Conservation (phyloP, 1,140 invertebrate genomes). For the Euschistus heros region DNA sequence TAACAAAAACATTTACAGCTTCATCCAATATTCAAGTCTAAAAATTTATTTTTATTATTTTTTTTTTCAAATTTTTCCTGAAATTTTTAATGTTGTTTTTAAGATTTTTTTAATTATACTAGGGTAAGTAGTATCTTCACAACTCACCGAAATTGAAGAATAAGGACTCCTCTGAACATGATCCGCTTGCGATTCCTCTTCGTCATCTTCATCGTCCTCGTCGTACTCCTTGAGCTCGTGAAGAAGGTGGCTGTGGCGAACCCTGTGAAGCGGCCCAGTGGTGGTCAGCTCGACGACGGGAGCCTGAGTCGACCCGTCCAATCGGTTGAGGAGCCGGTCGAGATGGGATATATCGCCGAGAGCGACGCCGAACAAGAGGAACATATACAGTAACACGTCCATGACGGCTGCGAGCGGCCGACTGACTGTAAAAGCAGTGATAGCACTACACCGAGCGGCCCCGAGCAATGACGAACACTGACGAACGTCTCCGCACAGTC, state of each 20-base stretch:
- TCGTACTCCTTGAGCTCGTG: not conserved
- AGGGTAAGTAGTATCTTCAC: too few species aligned
- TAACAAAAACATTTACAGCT: too few species aligned
- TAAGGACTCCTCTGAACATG: not conserved
- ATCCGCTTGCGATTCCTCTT: not conserved
- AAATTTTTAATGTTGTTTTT: too few species aligned
- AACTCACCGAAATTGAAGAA: not conserved
- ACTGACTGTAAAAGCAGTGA: not conserved
- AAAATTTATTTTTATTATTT: too few species aligned
- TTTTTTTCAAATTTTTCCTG: too few species aligned
- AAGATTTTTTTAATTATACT: too few species aligned
- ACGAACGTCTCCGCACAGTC: not conserved
- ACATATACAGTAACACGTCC: not conserved
- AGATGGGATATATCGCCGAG: not conserved
- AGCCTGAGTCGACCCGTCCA: not conserved
- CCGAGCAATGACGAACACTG: not conserved
- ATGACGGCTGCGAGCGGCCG: not conserved
- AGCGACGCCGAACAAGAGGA: not conserved
- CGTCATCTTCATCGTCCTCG: not conserved
- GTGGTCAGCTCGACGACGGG: not conserved
- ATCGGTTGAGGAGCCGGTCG: not conserved
- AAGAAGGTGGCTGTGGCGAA: not conserved
- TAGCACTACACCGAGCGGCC: not conserved
- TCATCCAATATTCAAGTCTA: too few species aligned
- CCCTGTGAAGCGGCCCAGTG: not conserved